These are phyloP conservation scores for Dryocosmus kuriphilus DNA, from an alignment of 2,888 invertebrate species.

Conservation along the genomic window DNA sequence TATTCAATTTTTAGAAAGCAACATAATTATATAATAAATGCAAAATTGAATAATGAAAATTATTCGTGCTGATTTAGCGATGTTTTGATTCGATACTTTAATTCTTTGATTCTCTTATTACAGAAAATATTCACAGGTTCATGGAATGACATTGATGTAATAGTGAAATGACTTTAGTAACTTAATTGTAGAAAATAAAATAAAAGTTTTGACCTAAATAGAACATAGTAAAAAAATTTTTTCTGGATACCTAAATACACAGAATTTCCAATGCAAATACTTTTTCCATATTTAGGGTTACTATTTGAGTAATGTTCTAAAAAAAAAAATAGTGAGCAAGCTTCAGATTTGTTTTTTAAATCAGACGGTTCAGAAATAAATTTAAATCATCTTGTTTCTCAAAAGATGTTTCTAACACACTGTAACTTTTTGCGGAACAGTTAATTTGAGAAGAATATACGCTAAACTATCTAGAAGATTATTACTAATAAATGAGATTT, in stretches of 20 bases:
- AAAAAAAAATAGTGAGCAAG: background rate
- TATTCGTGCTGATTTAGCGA: background rate
- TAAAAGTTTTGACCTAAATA: background rate
- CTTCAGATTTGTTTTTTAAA: background rate
- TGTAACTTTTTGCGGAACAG: constrained; percentile 6
- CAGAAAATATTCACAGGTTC: background rate
- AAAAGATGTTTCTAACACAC: background rate
- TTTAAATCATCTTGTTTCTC: background rate
- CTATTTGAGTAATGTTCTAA: background rate
- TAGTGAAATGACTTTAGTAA: background rate
- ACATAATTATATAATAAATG: background rate
- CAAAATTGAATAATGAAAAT: background rate
- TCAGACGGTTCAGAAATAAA: background rate
- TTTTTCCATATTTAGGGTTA: no score
- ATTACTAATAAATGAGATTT: constrained; percentile 31
- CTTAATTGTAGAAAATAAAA: background rate
- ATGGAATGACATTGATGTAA: constrained; percentile 5
- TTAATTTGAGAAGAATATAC: background rate
- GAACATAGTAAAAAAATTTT: no score
- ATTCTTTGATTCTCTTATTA: background rate
- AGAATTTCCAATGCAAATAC: no score
- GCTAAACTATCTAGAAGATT: background rate
- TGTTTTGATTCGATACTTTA: background rate
- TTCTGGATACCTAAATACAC: no score
- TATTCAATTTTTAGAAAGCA: background rate